Base-by-base conservation (phyloP, 2,113 vertebrate species). In the Siniperca chuatsi region DNA sequence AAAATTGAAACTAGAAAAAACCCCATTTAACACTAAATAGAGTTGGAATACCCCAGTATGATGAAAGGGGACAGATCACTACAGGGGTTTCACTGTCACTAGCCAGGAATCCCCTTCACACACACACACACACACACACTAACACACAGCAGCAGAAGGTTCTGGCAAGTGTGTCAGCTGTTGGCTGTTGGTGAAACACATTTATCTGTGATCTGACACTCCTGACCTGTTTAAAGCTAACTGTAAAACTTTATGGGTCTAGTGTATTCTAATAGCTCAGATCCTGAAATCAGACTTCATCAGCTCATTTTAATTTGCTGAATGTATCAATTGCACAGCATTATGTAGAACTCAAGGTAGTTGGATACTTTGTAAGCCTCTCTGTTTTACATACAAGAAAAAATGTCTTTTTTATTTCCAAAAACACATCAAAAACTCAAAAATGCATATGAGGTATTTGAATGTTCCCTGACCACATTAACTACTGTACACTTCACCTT, bases 121-220 rank as follows among this genome's bases (percentile, higher is more conserved):
- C 77, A 67, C 60, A 25, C 25, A 25, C 25, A 25, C 25, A 25
- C 25, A 25, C 25, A 65, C 67, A 21, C 69, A 78, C 54, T 37
- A 57, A 75, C 25, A 65, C 65, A 65, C 61, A 55, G 33, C 48
- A 64, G 37, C 55, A 71, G 25, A 91, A 70, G 25, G 46, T 85
- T 70, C 35, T 65, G 75, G 58, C 64, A 61, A 77, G 44, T 60
- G 67, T 60, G 65, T 83, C 60, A 54, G 79, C 0, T 82, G 75
- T 81, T 78, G 79, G 44, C 57, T 23, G 58, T 58, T 65, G 25
- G 25, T 76, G 62, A 77, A 68, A 70, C 37, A 40, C 66, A 61
- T 78, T 78, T 44, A 81, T 78, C 61, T 46, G 79, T 81, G 69
- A 83, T 83, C 29, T 65, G 87, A 81, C 52, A 83, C 68, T 65